These are phyloP conservation scores for Solenopsis invicta DNA, from an alignment of 1,140 invertebrate genomes.

Conservation along the genomic window DNA sequence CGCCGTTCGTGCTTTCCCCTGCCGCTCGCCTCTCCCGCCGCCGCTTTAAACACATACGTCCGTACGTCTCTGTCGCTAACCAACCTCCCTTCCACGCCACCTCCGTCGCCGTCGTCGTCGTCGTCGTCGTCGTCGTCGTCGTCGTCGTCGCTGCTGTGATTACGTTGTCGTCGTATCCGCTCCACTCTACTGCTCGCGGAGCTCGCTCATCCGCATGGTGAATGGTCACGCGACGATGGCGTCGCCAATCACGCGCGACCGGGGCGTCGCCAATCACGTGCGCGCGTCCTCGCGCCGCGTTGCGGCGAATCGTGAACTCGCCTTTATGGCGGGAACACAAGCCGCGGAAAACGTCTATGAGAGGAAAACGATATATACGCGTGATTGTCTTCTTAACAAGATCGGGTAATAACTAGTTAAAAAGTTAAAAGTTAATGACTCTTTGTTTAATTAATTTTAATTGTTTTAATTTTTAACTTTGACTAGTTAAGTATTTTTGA, in stretches of 20 bases:
- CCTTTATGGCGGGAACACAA: slow-evolving; percentile 42
- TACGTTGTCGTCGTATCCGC: neutral
- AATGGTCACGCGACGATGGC: neutral
- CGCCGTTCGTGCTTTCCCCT: slow-evolving; percentile 29
- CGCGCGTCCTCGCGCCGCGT: neutral
- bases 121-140: neutral
- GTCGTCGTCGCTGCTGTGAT: neutral
- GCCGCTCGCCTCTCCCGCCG: neutral
- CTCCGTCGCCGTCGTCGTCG: neutral
- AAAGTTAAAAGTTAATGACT: no score
- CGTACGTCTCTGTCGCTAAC: neutral
- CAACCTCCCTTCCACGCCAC: neutral
- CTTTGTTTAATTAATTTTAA: no score
- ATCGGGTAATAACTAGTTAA: no score
- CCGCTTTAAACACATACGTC: no score
- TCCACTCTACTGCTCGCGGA: no score
- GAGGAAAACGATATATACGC: neutral
- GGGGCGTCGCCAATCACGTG: slow-evolving; percentile 22
- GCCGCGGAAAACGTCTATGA: no score
- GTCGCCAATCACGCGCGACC: neutral
- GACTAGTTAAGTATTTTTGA: no score
- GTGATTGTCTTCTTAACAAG: no score
- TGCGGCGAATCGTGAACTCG: slow-evolving; percentile 44
- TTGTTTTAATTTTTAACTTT: no score
- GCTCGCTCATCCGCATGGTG: neutral